Conservation (phyloP, 2,797 vertebrate genomes). For the Vipera ursinii region DNA sequence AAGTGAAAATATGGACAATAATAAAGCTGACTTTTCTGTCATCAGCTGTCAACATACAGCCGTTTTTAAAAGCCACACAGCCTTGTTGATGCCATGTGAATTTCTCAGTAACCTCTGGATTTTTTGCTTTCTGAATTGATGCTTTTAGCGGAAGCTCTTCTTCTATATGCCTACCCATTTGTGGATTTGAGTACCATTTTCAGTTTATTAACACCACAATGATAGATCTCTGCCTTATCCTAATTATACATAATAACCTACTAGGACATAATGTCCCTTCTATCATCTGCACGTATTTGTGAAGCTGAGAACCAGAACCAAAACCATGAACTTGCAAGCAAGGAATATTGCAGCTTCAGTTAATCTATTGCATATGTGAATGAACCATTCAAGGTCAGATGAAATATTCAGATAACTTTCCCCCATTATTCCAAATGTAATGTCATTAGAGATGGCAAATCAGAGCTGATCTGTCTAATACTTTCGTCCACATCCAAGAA, state of each 20-base stretch:
- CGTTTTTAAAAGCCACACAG: constrained; percentile 11
- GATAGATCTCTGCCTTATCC: not conserved
- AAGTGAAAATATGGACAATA: constrained; percentile 54
- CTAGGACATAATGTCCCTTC: not conserved
- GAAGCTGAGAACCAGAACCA: not conserved
- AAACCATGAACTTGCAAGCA: not conserved
- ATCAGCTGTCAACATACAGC: constrained; percentile 15
- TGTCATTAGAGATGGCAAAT: not conserved
- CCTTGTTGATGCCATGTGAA: not conserved
- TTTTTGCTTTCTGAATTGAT: not conserved
- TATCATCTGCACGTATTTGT: not conserved
- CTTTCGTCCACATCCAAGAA: not conserved
- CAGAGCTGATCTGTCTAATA: not conserved
- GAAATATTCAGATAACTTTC: not conserved
- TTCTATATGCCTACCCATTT: not conserved
- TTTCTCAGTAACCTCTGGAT: not conserved
- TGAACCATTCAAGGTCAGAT: not conserved
- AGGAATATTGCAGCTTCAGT: not conserved
- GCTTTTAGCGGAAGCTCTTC: not conserved
- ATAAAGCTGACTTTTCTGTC: constrained; percentile 30
- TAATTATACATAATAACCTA: not conserved
- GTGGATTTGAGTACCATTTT: not conserved
- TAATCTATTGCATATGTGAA: not conserved
- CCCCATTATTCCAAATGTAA: not conserved
- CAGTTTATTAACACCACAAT: constrained; percentile 2